These are phyloP conservation scores for Pseudochirops cupreus DNA, from an alignment of 2,797 vertebrate genomes.

Conservation along the genomic window DNA sequence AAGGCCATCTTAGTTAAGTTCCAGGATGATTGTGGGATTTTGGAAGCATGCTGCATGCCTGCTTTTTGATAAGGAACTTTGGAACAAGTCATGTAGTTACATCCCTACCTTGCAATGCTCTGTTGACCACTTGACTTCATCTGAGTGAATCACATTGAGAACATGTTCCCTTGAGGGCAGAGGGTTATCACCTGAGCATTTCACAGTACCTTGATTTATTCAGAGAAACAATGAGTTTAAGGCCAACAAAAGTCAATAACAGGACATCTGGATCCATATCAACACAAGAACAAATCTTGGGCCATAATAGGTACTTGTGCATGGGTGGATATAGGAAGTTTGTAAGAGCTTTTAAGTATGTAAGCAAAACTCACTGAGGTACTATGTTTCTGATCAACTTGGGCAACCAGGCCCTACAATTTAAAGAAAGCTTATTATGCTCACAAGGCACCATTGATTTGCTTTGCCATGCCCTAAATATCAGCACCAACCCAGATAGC, in stretches of 20 bases:
- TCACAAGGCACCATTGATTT: background rate
- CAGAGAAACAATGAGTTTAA: background rate
- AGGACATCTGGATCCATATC: background rate
- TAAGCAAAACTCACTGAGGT: background rate
- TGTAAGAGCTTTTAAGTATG: background rate
- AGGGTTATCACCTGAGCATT: background rate
- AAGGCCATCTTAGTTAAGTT: background rate
- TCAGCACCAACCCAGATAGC: background rate
- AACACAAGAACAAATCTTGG: background rate
- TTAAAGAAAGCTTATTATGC: background rate
- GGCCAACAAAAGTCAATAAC: background rate
- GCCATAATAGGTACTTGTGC: background rate
- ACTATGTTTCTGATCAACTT: background rate
- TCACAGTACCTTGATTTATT: background rate
- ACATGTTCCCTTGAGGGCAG: background rate
- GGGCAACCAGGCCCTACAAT: background rate
- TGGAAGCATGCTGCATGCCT: background rate
- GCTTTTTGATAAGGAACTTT: background rate
- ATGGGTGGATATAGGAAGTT: background rate
- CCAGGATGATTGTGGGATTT: background rate
- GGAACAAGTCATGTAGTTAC: background rate
- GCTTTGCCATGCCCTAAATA: background rate
- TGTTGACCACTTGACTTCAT: background rate
- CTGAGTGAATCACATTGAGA: background rate
- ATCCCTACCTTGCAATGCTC: background rate